Evolutionary conservation across 2,888 invertebrate genomes (phyloP), one percentile per base, ranked within the genome.

Genomic region (Mimachlamys varia): DNA sequence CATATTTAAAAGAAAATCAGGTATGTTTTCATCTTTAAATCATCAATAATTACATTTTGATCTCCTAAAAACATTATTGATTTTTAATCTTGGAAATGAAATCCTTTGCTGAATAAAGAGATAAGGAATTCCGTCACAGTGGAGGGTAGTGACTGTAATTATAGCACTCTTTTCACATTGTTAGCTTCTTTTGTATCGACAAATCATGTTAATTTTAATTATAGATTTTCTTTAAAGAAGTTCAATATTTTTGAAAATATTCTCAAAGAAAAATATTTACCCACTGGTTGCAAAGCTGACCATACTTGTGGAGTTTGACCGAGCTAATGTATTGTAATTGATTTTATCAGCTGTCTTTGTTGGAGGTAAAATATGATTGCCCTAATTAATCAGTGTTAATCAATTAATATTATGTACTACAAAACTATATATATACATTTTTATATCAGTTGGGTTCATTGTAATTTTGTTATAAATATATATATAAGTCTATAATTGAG

Each of bases 1-100:
- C 27, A 76, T 27, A 76, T 33, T 76, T 76, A 33, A 76, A 76
- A 27, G 76, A 33, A 76, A 76, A 76, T 76, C 33, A 33, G 76
- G 33, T 76, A 33, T 76, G 27, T 44, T 76, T 76, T 76, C 27
- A 76, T 76, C 33, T 76, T 76, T 10, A 12, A 33, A 76, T 76
- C 27, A 76, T 76, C 76, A 76, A 76, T 76, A 76, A 76, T 76
- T 76, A 76, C 76, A 76, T 12, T 76, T 58, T 76, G 27, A 76
- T 76, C 76, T 76, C n/a, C n/a, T n/a, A n/a, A 13, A 76, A 76
- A 10, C 27, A 15, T 76, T 33, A 33, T 33, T 76, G 0, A 76
- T 76, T 76, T 76, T 15, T 12, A 27, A 76, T 76, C 76, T 76
- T 27, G 22, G 33, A 76, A 76, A 76, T 76, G 13, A 76, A 76